Conservation (phyloP, 2,113 vertebrate genomes). For the Gila orcuttii region DNA sequence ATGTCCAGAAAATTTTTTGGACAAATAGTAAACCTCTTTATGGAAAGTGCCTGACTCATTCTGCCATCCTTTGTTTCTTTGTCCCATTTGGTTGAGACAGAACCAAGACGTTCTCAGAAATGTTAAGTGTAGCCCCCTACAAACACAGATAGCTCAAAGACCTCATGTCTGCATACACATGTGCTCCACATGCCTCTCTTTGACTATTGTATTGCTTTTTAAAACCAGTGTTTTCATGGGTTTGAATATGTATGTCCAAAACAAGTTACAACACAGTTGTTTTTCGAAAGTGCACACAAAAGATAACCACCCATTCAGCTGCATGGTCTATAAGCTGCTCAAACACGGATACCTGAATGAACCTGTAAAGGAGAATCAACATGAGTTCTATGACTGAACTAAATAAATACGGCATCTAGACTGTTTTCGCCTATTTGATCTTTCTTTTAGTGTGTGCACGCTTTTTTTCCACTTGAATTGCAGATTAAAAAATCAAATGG, state of each 20-base stretch:
- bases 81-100: constrained; percentile 49
- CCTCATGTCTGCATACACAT: constrained; percentile 52
- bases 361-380: constrained; percentile 38
- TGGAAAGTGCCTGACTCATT: constrained; percentile 65
- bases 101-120: constrained; percentile 51
- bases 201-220: constrained; percentile 51
- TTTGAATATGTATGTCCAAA: constrained; percentile 60
- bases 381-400: constrained; percentile 22
- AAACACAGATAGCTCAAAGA: constrained; percentile 39
- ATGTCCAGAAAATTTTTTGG: constrained; percentile 58
- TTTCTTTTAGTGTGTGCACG: not conserved
- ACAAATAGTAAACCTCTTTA: constrained; percentile 62
- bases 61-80: constrained; percentile 52
- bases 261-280: constrained; percentile 66
- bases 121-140: constrained; percentile 16
- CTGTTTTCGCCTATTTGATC: not conserved
- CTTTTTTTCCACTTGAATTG: not conserved
- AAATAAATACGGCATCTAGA: constrained; percentile 35
- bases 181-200: constrained; percentile 50
- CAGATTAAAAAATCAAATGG: not conserved
- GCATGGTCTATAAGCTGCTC: constrained; percentile 45
- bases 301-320: constrained; percentile 46
- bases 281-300: constrained; percentile 57
- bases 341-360: constrained; percentile 49
- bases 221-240: constrained; percentile 58